Percentiles rank a stretch among this genome's conserved stretches.
Conservation (phyloP, 2,113 vertebrate genomes). For the Mobula hypostoma region DNA sequence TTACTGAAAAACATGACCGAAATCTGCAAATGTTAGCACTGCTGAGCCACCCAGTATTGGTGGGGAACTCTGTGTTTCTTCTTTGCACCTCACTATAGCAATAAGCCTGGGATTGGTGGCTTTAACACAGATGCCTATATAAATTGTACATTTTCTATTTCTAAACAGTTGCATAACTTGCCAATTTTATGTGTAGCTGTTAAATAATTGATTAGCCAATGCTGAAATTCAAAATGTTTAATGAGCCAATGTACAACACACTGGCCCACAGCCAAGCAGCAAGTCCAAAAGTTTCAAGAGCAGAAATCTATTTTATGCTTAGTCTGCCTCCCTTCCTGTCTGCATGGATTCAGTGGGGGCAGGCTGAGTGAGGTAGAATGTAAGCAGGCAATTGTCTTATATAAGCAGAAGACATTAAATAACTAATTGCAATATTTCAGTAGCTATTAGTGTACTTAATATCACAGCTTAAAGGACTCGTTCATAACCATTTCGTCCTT, state of each 20-base stretch:
- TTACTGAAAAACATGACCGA: too few species aligned
- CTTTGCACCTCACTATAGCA: not conserved
- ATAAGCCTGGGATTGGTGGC: not conserved
- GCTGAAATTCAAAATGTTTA: not conserved
- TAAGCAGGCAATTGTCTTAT: not conserved
- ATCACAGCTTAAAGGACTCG: not conserved
- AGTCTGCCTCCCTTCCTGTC: not conserved
- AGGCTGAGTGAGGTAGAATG: not conserved
- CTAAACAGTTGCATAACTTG: not conserved
- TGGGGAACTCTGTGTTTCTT: not conserved
- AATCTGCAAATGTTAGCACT: too few species aligned
- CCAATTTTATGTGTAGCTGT: not conserved
- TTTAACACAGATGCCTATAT: not conserved
- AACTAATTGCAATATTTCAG: not conserved
- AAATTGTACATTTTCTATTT: not conserved
- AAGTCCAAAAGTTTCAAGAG: not conserved
- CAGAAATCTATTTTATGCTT: not conserved
- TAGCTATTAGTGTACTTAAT: not conserved
- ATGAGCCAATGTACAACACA: not conserved
- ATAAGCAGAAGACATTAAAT: not conserved
- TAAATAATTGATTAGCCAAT: conserved; percentile 11
- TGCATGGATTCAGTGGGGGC: not conserved
- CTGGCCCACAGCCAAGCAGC: not conserved
- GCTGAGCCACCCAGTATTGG: not conserved
- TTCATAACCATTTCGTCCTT: too few species aligned